Conservation (phyloP, 1,140 invertebrate species). For the Antheraea pernyi region DNA sequence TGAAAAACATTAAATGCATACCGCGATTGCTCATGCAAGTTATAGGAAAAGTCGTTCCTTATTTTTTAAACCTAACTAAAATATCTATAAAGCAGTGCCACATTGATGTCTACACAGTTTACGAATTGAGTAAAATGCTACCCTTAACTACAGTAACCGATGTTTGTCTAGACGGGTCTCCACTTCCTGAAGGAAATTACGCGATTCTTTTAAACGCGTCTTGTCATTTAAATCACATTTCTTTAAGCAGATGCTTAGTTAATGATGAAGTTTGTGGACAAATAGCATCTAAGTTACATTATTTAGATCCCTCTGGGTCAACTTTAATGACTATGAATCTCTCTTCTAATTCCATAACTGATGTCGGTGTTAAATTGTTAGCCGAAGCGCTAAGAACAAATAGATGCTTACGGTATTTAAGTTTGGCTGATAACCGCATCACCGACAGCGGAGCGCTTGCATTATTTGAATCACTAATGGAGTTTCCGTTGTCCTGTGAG, state of each 20-base stretch:
- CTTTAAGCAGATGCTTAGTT: slow-evolving; percentile 46
- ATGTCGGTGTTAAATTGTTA: slow-evolving; percentile 44
- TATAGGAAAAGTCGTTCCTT: slow-evolving; percentile 31
- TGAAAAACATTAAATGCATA: slow-evolving; percentile 28
- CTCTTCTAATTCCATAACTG: slow-evolving; percentile 49
- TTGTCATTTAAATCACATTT: slow-evolving; percentile 31
- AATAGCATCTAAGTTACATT: slow-evolving; percentile 38
- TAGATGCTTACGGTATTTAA: slow-evolving; percentile 55
- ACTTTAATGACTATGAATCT: slow-evolving; percentile 48
- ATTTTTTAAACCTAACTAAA: slow-evolving; percentile 37
- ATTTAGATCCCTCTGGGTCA: slow-evolving; percentile 25
- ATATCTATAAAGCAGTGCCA: slow-evolving; percentile 33
- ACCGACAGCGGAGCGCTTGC: slow-evolving; percentile 37
- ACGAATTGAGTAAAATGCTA: slow-evolving; percentile 45
- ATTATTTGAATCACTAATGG: slow-evolving; percentile 40
- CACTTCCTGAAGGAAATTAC: slow-evolving; percentile 33
- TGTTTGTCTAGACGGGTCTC: slow-evolving; percentile 40
- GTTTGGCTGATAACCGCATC: slow-evolving; percentile 53
- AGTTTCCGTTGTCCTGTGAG: slow-evolving; percentile 43
- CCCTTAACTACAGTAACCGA: slow-evolving; percentile 36
- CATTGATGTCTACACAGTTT: slow-evolving; percentile 34
- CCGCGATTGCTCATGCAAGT: slow-evolving; percentile 38
- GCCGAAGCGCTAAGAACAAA: slow-evolving; percentile 47
- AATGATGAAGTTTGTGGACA: slow-evolving; percentile 38
- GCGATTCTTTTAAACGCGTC: slow-evolving; percentile 31